Percentiles rank a stretch among this genome's conserved stretches.
Conservation (phyloP, 2,888 invertebrate species). For the Meloe dianella region DNA sequence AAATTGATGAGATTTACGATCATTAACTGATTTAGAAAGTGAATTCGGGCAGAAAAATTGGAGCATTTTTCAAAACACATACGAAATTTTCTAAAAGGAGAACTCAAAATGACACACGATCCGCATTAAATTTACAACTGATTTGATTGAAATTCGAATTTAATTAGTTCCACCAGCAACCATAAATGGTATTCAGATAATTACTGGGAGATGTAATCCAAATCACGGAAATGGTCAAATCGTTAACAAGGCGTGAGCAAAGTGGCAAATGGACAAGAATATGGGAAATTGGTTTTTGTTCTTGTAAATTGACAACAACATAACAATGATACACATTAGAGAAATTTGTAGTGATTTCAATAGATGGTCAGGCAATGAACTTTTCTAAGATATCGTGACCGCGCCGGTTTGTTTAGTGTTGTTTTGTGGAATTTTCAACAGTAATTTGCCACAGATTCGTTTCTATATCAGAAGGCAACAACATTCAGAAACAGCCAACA, state of each 20-base stretch:
- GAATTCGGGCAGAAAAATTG: not conserved
- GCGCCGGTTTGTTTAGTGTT: no score
- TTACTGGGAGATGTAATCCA: not conserved
- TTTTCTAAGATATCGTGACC: not conserved
- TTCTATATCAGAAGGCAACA: slow-evolving; percentile 29
- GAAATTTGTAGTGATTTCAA: not conserved
- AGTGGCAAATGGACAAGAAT: slow-evolving; percentile 3
- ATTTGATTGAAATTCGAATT: slow-evolving; percentile 29
- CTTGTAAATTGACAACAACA: not conserved
- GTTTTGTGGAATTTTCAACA: not conserved
- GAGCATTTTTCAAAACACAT: not conserved
- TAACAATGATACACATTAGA: not conserved
- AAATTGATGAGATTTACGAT: not conserved
- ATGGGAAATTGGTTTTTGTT: not conserved
- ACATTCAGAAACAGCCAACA: slow-evolving; percentile 39
- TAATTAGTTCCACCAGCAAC: slow-evolving; percentile 27
- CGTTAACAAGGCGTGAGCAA: not conserved
- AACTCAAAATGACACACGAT: no score
- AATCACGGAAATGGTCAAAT: not conserved
- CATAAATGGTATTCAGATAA: slow-evolving; percentile 21
- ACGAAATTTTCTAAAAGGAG: not conserved
- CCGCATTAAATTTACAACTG: no score
- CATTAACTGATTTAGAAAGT: slow-evolving; percentile 6
- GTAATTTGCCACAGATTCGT: slow-evolving; percentile 1
- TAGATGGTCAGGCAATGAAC: not conserved